These are phyloP conservation scores for Drosophila neutralis DNA, from an alignment of 2,888 invertebrate genomes.

Conservation along the genomic window DNA sequence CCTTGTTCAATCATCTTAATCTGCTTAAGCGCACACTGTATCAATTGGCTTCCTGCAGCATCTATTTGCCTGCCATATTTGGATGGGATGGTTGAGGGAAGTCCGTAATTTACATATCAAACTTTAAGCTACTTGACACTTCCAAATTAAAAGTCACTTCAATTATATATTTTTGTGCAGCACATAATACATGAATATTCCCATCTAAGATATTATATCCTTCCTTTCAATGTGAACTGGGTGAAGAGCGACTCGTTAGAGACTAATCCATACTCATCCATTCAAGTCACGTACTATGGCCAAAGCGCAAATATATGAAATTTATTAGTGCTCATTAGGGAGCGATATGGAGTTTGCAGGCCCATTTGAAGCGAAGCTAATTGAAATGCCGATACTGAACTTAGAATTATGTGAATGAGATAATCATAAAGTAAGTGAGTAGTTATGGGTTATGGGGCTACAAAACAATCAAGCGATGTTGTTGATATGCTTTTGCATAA, in stretches of 20 bases:
- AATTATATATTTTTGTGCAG: neutral
- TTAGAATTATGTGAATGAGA: constrained; percentile 9
- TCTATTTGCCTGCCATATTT: neutral
- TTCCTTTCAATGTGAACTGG: neutral
- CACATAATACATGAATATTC: neutral
- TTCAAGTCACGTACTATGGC: constrained; percentile 23
- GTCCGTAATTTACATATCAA: neutral
- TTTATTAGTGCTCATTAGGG: constrained; percentile 6
- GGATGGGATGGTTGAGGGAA: neutral
- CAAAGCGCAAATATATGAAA: constrained; percentile 7
- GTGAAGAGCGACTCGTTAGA: neutral
- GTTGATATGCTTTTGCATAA: constrained; percentile 43
- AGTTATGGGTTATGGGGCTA: constrained; percentile 40
- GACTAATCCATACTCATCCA: neutral
- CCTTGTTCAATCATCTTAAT: neutral
- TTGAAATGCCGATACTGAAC: constrained; percentile 29
- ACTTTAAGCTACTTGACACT: neutral
- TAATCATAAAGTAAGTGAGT: constrained; percentile 57
- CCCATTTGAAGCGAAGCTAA: constrained; percentile 6
- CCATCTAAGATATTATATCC: neutral
- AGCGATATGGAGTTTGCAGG: constrained; percentile 3
- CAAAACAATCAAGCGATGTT: constrained; percentile 49
- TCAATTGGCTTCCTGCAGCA: neutral
- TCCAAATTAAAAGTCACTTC: neutral
- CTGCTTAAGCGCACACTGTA: neutral